Base-by-base conservation (phyloP, 1,140 invertebrate species). In the Diplogasteroides magnus region DNA sequence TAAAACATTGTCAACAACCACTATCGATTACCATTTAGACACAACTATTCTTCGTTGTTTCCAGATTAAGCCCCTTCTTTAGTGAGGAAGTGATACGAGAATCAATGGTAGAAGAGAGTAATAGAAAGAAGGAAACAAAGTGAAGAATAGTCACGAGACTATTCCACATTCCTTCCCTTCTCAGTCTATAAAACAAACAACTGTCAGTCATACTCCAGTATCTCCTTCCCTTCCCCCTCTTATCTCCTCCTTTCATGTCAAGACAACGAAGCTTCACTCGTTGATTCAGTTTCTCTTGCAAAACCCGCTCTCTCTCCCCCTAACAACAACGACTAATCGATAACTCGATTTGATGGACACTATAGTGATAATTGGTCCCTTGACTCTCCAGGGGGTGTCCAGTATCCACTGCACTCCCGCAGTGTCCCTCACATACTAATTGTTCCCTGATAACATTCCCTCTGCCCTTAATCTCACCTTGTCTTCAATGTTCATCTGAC, bases 401-500 rank as follows among this genome's bases (percentile, higher is more conserved):
- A 48, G 6, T 48, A 19, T 48, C 37, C 37, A 48, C 37, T 48
- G 6, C 37, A 48, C 37, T 48, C 19, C 37, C 37, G 6, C 37
- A 11, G 6, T 48, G 19, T 19, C 6, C 37, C 37, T 19, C 19
- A 11, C 37, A 11, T 11, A 11, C 37, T 6, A 19, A 6, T 48
- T 48, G 6, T 48, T 48, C 37, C 19, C 37, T 23, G 31, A 48
- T 48, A 32, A 19, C 31, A 27, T 48, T 65, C 64, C n/a, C n/a
- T n/a, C n/a, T n/a, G n/a, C n/a, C n/a, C n/a, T n/a, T n/a, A n/a
- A n/a, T n/a, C n/a, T n/a, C n/a, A n/a, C n/a, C n/a, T n/a, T 69
- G 57, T 80, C 80, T 29, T 71, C 68, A 19, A 72, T 27, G 28
- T 65, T 29, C n/a, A 57, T 31, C 27, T 72, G 70, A 32, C 60